Evolutionary conservation across 2,797 vertebrate genomes (phyloP), one percentile per base, ranked within the genome.

Genomic region (Numenius phaeopus): DNA sequence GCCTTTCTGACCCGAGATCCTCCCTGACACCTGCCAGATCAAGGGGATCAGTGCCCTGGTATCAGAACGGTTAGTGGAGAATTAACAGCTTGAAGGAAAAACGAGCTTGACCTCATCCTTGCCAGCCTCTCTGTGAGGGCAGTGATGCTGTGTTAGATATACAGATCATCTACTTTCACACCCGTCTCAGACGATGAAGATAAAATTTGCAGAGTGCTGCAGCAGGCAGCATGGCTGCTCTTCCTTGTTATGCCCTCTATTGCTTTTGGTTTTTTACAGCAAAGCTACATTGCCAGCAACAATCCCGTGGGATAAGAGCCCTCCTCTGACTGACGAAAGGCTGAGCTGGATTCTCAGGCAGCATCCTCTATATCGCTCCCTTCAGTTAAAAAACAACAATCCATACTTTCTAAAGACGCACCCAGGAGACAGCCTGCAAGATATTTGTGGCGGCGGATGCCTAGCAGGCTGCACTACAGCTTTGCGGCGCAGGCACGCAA

Each of bases 1-100:
- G 44, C 23, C 83, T 49, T 71, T 92, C 62, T 27, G 34, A 54
- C 42, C 30, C 4, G 16, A 83, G 52, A 23, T 44, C 30, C 37
- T 57, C 23, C 32, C 75, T 5, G 24, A 11, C 13, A 0, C 34
- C 55, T 19, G 67, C 71, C 7, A 4, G 9, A 40, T 55, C 29
- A 1, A 27, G 34, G 49, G 30, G 8, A 19, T 50, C 71, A 32
- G 22, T 1, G 11, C 40, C 62, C 32, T 0, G 1, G 1, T 14
- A 55, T 9, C 67, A 14, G 37, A 47, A 12, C 2, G 4, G 26
- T 23, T 30, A 67, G 34, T 46, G 46, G 50, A 50, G 62, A 90
- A 89, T n/a, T 59, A 76, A 34, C 55, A 52, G 58, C 30, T n/a
- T 21, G 67, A 52, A 0, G 9, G 58, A 55, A 21, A 52, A 79